These are phyloP conservation scores for Percopsis transmontana DNA, from an alignment of 2,113 vertebrate genomes.

Conservation along the genomic window DNA sequence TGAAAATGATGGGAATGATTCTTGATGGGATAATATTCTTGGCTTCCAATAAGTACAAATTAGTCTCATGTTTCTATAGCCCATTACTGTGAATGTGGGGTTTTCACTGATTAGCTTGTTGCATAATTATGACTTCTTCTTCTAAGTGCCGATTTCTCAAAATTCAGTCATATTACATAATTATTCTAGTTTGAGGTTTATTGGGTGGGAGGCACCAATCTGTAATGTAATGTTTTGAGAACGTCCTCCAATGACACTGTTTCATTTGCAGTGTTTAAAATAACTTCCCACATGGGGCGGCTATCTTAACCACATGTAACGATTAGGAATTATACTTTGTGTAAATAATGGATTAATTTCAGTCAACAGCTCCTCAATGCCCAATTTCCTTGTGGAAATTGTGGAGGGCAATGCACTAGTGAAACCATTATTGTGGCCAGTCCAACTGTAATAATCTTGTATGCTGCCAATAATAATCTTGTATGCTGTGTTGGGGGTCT, in stretches of 20 bases:
- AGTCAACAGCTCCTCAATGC: constrained; percentile 4
- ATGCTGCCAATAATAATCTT: constrained; percentile 23
- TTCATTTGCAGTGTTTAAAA: neutral
- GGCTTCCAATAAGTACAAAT: neutral
- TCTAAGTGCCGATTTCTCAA: neutral
- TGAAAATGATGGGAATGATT: neutral
- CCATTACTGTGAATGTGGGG: neutral
- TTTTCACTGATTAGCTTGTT: neutral
- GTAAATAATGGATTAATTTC: neutral
- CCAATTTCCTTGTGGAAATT: neutral
- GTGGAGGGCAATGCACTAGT: constrained; percentile 39
- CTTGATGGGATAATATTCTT: neutral
- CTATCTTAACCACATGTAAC: neutral
- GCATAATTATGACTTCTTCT: neutral
- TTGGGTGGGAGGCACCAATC: neutral
- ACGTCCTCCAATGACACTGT: too few species aligned
- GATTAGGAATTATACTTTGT: constrained; percentile 6
- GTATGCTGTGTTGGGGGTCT: constrained; percentile 40
- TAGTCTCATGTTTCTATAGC: neutral
- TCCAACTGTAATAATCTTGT: constrained; percentile 49
- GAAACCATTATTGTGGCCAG: constrained; percentile 16
- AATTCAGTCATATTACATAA: neutral
- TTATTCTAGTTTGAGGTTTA: neutral
- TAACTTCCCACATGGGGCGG: neutral
- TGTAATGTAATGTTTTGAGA: neutral